These are phyloP conservation scores for Serilophus lunatus DNA, from an alignment of 2,113 vertebrate genomes.

Conservation along the genomic window DNA sequence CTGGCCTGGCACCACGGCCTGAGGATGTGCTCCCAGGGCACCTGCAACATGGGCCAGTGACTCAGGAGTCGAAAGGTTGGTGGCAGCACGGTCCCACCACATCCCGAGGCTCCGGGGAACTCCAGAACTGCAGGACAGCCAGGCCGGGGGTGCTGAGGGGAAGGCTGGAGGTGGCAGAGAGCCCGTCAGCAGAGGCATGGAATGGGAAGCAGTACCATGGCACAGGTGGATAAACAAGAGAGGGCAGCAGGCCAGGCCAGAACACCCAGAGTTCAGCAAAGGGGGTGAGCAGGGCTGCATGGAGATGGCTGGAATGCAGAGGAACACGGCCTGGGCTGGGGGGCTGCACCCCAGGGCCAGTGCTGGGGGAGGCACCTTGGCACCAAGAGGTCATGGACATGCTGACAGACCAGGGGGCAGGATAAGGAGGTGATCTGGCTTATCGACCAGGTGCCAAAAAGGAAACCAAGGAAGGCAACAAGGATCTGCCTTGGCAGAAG, in stretches of 20 bases:
- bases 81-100: rapidly evolving
- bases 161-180: not conserved
- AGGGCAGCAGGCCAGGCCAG: not conserved
- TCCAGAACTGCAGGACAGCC: not conserved
- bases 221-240: not conserved
- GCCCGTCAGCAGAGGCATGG: rapidly evolving
- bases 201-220: not conserved
- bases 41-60: rapidly evolving
- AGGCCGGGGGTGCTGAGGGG: not conserved
- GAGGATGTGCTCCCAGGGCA: not conserved
- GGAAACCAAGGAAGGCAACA: not conserved
- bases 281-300: rapidly evolving
- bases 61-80: not conserved
- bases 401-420: rapidly evolving
- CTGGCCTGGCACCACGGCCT: not conserved
- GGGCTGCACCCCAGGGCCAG: not conserved
- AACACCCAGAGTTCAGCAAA: not conserved
- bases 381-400: rapidly evolving
- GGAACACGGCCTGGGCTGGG: rapidly evolving
- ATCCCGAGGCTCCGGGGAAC: not conserved
- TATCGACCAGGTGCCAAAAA: not conserved
- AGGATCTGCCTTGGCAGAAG: not conserved
- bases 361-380: not conserved
- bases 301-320: not conserved
- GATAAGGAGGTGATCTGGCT: not conserved